Evolutionary conservation across 1,140 invertebrate genomes (phyloP), one percentile per base, ranked within the genome.

Genomic region (Drosophila serrata): DNA sequence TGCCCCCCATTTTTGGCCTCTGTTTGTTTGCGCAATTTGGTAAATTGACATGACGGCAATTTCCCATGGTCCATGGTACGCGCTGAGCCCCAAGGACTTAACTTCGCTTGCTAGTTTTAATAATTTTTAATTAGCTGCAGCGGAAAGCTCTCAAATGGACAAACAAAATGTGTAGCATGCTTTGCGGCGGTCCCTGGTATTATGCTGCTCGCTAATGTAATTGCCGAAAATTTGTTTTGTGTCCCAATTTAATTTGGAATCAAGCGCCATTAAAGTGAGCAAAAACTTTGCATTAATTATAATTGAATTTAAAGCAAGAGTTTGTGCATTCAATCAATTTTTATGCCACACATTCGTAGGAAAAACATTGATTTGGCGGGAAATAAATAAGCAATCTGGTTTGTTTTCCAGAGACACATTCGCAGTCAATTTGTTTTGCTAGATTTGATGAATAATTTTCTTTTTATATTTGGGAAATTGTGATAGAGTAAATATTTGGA

Each of bases 1-100:
- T 17, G 46, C 29, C 3, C 27, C 8, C 43, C 27, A 6, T 13
- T 2, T 37, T 29, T 53, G 13, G 48, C 37, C 64, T 58, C 40
- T 78, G 75, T 77, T 76, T 78, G 75, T 78, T 78, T 70, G 64
- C 37, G 58, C 65, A 78, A 78, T 77, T 78, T 78, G 75, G 56
- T 49, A 77, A 77, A 78, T 70, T 70, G 75, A 61, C 63, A 69
- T 78, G 73, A 58, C 49, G 53, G 49, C 45, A 59, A 76, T 59
- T 75, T 75, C 70, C 68, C 64, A 70, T 72, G 68, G 65, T 17
- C 24, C 31, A 45, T 29, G 64, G 15, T 24, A 35, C 65, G 56
- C 51, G 17, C 22, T 40, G 49, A 70, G 68, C 65, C 43, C n/a
- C 42, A 40, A n/a, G 68, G 67, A 72, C 69, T 72, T 72, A 72